Conservation (phyloP, 37 sponge, comb jelly and placozoan genomes). For the Cliona cf. orientalis region DNA sequence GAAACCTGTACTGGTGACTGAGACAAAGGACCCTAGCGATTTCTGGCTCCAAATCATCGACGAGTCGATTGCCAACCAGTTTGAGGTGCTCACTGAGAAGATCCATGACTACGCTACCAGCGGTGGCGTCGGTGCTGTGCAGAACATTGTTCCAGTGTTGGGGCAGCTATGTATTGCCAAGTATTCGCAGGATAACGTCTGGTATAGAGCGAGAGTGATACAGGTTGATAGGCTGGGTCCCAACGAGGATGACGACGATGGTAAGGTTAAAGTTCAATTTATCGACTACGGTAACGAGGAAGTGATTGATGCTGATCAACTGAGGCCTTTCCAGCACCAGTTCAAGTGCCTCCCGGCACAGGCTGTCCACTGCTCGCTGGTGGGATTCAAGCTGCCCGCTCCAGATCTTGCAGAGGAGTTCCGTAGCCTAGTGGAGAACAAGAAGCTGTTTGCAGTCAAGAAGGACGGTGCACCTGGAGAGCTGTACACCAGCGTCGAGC, state of each 20-base stretch:
- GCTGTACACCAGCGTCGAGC: constrained; percentile 26
- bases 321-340: constrained; percentile 11
- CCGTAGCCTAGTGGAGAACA: background rate
- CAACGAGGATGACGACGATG: background rate
- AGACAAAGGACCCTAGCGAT: constrained; percentile 25
- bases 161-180: constrained; percentile 50
- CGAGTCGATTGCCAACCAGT: background rate
- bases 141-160: too few species aligned
- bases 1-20: constrained; percentile 17
- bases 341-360: constrained; percentile 28
- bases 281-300: constrained; percentile 54
- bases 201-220: constrained; percentile 68
- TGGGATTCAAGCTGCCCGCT: constrained; percentile 6
- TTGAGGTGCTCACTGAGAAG: constrained; percentile 17
- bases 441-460: constrained; percentile 4
- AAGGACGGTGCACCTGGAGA: too few species aligned
- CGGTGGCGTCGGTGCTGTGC: too few species aligned
- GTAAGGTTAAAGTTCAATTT: constrained; percentile 18
- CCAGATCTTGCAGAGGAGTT: background rate
- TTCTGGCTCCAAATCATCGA: constrained; percentile 56
- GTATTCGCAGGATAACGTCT: constrained; percentile 43
- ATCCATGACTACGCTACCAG: constrained; percentile 21
- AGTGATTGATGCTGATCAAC: background rate
- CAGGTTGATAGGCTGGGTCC: background rate
- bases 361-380: constrained; percentile 47